These are phyloP conservation scores for Aporophyla lueneburgensis DNA, from an alignment of 2,888 invertebrate genomes.

Conservation along the genomic window DNA sequence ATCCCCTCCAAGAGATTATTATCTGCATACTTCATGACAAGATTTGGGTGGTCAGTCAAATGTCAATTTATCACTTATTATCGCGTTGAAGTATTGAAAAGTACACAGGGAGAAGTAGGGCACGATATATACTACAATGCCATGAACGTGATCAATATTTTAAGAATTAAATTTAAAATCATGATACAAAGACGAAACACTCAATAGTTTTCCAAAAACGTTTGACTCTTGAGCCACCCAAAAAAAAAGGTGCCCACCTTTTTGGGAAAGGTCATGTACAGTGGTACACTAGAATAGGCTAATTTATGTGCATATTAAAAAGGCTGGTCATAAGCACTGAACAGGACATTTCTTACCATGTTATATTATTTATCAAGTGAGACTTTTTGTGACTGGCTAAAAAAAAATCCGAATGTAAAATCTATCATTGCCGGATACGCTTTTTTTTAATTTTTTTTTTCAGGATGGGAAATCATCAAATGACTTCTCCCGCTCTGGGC, in stretches of 20 bases:
- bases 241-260: slow-evolving; percentile 40
- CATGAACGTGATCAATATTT: neutral
- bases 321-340: slow-evolving; percentile 2
- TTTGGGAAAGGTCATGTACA: slow-evolving; percentile 29
- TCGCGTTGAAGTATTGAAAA: slow-evolving; percentile 19
- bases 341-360: neutral
- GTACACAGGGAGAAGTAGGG: slow-evolving; percentile 54
- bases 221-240: neutral
- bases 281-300: slow-evolving; percentile 4
- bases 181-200: neutral
- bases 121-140: slow-evolving; percentile 33
- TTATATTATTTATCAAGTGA: too few species aligned
- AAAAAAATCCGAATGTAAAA: too few species aligned
- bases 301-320: slow-evolving; percentile 47
- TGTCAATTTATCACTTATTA: slow-evolving; percentile 53
- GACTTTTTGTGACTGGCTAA: too few species aligned
- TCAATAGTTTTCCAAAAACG: neutral
- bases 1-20: neutral
- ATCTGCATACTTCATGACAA: too few species aligned
- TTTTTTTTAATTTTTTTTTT: too few species aligned
- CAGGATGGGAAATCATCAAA: too few species aligned
- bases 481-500: too few species aligned
- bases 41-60: too few species aligned
- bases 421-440: too few species aligned
- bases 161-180: neutral